Evolutionary conservation across 92 coral and sea anemone genomes (phyloP), one percentile per base, ranked within the genome.

Genomic region (Muricea muricata): DNA sequence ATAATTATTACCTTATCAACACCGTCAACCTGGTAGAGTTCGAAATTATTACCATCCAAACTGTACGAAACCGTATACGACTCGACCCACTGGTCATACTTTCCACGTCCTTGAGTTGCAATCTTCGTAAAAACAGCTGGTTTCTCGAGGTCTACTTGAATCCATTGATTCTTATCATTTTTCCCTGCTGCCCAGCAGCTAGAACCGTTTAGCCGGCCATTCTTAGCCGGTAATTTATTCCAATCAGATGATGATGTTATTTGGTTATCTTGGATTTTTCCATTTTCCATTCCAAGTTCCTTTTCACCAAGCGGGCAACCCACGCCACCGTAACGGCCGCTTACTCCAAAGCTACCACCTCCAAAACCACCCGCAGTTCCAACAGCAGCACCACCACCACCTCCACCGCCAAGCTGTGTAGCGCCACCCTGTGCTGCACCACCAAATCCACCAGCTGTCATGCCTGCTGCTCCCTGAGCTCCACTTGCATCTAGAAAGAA

Each of bases 231-330:
- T 4, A 55, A 30, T 25, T n/a, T n/a, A 1, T 1, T 26, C 68
- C 68, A 61, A 61, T 6, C 33, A 2, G 5, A 25, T 15, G 68
- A 61, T 25, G 68, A 26, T 15, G 68, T 7, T 8, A 61, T 25
- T 13, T 24, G 68, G 2, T 33, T 25, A 61, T 26, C 68, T 7
- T 26, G 34, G 29, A 61, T 61, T 17, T 29, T 61, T 61, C 34
- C 34, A 61, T 61, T 15, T n/a, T 61, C 68, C 37, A 61, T 30
- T 61, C 68, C 68, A 61, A 61, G 60, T 30, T 17, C 37, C n/a
- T 0, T 29, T 48, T 24, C 68, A 7, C 7, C 61, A 23, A n/a
- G n/a, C n/a, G n/a, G n/a, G n/a, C n/a, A n/a, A n/a, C n/a, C n/a
- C n/a, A n/a, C n/a, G n/a, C n/a, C n/a, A n/a, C n/a, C n/a, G n/a